Evolutionary conservation across 2,888 invertebrate genomes (phyloP).

Genomic region (Chrysolina oricalcia): DNA sequence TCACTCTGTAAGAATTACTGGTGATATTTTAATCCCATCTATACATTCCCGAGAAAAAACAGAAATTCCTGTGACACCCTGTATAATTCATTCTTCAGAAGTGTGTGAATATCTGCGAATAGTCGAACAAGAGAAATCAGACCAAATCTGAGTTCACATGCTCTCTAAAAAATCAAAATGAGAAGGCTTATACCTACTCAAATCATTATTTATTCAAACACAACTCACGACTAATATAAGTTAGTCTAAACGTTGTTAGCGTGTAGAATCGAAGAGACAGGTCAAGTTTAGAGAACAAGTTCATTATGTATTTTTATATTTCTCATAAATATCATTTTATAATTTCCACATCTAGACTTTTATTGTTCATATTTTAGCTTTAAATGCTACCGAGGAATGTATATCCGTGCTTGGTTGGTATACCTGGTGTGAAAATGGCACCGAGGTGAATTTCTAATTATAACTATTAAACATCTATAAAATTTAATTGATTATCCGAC

Average conservation of each 20-base stretch:
- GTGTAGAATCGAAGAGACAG: slow-evolving; percentile 19
- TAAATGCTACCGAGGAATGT: slow-evolving; percentile 40
- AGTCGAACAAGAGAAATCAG: no score
- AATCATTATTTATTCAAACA: neutral
- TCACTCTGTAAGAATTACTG: no score
- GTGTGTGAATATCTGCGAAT: no score
- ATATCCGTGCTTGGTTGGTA: slow-evolving; percentile 21
- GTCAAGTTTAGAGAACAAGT: slow-evolving; percentile 23
- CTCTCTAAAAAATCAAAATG: no score
- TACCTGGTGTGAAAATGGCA: slow-evolving; percentile 35
- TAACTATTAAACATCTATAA: slow-evolving; percentile 28
- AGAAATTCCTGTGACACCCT: no score
- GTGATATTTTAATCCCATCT: no score
- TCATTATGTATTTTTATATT: slow-evolving; percentile 27
- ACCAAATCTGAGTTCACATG: no score
- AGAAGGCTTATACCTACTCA: neutral
- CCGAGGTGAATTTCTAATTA: slow-evolving; percentile 37
- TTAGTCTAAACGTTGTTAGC: neutral
- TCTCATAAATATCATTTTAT: slow-evolving; percentile 38
- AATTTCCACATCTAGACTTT: slow-evolving; percentile 39
- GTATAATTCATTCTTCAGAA: no score
- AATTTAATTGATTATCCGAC: slow-evolving; percentile 26
- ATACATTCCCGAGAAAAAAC: no score
- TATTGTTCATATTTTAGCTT: slow-evolving; percentile 40
- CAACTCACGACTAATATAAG: neutral